These are phyloP conservation scores for Gobionotothen gibberifrons DNA, from an alignment of 2,797 vertebrate species.

Conservation along the genomic window DNA sequence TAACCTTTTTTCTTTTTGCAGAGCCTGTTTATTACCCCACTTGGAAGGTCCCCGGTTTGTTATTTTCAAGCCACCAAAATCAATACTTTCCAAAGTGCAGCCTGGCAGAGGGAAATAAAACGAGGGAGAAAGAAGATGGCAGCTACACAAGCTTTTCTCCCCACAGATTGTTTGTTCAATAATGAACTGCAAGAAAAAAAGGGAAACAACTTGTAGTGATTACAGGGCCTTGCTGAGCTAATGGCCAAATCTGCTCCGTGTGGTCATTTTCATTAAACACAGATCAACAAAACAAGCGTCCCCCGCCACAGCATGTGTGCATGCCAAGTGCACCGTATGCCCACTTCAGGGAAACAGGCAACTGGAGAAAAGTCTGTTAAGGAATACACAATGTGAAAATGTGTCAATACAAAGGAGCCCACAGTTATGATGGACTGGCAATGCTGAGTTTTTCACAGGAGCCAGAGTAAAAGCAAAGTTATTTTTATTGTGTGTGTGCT, in stretches of 20 bases:
- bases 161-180: constrained; percentile 77
- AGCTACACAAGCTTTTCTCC: constrained; percentile 57
- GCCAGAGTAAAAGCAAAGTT: background rate
- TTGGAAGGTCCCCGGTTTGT: constrained; percentile 67
- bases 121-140: constrained; percentile 61
- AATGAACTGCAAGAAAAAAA: constrained; percentile 72
- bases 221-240: constrained; percentile 75
- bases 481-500: background rate
- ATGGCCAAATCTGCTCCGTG: constrained; percentile 69
- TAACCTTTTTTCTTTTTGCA: constrained; percentile 37
- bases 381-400: constrained; percentile 28
- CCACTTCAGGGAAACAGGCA: constrained; percentile 28
- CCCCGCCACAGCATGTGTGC: constrained; percentile 12
- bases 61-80: constrained; percentile 78
- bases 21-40: constrained; percentile 65
- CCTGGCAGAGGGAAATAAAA: constrained; percentile 70
- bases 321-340: constrained; percentile 25
- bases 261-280: constrained; percentile 78
- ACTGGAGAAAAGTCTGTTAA: constrained; percentile 11
- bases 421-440: background rate
- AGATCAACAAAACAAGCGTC: constrained; percentile 74
- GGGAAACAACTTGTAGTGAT: constrained; percentile 78
- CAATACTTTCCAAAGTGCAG: constrained; percentile 75
- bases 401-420: constrained; percentile 15
- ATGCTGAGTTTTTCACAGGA: constrained; percentile 11